Evolutionary conservation across 1,140 invertebrate genomes (phyloP), one percentile per base, ranked within the genome.

Genomic region (Danaus melanippus): DNA sequence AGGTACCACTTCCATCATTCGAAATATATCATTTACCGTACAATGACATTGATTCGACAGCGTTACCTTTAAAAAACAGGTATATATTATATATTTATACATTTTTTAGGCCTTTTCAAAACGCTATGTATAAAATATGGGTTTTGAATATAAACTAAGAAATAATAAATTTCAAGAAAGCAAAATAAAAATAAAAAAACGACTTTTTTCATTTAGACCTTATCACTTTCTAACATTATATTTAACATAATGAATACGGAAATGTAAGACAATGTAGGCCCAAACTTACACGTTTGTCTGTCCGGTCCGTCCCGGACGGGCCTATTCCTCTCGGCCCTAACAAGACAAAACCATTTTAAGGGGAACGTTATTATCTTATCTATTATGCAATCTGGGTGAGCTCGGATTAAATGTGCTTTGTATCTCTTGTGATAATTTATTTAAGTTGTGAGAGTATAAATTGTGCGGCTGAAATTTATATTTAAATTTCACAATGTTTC

Each of bases 1-100:
- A 56, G 90, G 82, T 45, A 90, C 87, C 2, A 87, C 79, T 67
- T 90, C 88, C 53, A 86, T 39, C 4, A 86, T 76, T 54, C 69
- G 71, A 2, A 76, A 82, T 15, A 86, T 62, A 52, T 84, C 81
- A 49, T 69, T 79, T 9, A 72, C 44, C 51, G 70, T 82, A 58
- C 83, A 86, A 53, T 75, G 75, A 58, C 83, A 86, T 58, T 74
- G 70, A 12, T 67, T 69, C 15, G 66, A 62, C 7, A 69, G 12
- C 17, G 68, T 40, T 42, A 64, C 48, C 69, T 82, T 54, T n/a
- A 12, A 21, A 53, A 65, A 12, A 56, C 42, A 10, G 9, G 12
- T 15, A n/a, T n/a, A n/a, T n/a, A 17, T 15, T 46, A 32, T 32
- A 32, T 32, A 32, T 32, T 32, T 32, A 3, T 32, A 7, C 1